Conservation (phyloP, 2,888 invertebrate genomes). For the Pimpla rufipes region DNA sequence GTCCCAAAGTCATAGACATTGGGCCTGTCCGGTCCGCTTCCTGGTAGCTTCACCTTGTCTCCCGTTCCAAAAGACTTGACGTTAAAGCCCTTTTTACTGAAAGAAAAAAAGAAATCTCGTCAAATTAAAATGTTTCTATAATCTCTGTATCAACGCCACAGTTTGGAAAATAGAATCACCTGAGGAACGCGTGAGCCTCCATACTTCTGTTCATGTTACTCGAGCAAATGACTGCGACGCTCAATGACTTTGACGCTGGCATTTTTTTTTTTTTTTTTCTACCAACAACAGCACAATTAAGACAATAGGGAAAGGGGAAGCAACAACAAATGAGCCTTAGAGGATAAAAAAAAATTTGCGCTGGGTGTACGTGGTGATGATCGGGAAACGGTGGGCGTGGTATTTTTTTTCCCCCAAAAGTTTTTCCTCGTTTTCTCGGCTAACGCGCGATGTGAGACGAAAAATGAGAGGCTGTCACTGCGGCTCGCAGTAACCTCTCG, state of each 20-base stretch:
- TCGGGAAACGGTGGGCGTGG: neutral
- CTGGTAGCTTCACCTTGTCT: conserved; percentile 98
- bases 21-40: conserved; percentile 96
- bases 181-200: conserved; percentile 99
- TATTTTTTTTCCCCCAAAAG: neutral
- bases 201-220: conserved; percentile 99
- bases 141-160: neutral
- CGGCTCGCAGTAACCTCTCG: neutral
- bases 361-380: neutral
- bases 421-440: neutral
- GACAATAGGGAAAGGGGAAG: neutral
- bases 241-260: conserved; percentile 86
- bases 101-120: conserved; percentile 74
- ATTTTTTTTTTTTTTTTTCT: conserved; percentile 70
- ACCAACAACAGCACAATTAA: neutral
- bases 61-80: conserved; percentile 98
- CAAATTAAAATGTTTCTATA: no score
- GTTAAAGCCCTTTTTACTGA: conserved; percentile 97
- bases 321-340: neutral
- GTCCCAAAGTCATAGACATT: conserved; percentile 99
- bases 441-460: neutral
- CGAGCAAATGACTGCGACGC: conserved; percentile 98
- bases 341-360: neutral
- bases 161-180: conserved; percentile 84
- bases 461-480: neutral